These are phyloP conservation scores for Augiades crinisus DNA, from an alignment of 2,888 invertebrate species.

Conservation along the genomic window DNA sequence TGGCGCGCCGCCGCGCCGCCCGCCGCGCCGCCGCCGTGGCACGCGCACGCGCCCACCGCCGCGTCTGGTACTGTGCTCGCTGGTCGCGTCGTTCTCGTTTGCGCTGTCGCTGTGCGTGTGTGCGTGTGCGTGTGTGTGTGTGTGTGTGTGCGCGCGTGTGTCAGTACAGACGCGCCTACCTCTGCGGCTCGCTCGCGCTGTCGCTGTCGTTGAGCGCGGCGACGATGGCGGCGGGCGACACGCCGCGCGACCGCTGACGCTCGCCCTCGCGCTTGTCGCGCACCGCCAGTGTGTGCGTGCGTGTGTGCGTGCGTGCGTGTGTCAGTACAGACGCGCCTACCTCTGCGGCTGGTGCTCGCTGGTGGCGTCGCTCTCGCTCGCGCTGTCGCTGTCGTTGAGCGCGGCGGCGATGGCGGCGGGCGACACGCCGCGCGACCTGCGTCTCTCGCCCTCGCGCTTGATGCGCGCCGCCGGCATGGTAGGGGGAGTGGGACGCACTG, in stretches of 20 bases:
- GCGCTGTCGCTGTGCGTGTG: no score
- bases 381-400: slow-evolving; percentile 52
- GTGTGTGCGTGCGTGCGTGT: no score
- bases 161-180: no score
- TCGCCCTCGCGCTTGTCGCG: slow-evolving; percentile 43
- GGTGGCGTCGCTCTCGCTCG: slow-evolving; percentile 50
- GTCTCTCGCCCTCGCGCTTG: slow-evolving; percentile 45
- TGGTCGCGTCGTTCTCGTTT: neutral
- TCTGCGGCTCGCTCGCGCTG: slow-evolving; percentile 43
- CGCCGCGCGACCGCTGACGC: slow-evolving; percentile 45
- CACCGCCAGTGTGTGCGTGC: no score
- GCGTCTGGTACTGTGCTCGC: no score
- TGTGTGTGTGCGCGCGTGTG: no score
- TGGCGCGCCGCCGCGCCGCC: no score
- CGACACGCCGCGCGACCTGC: slow-evolving; percentile 52
- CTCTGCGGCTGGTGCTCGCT: slow-evolving; percentile 44
- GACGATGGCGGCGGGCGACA: slow-evolving; percentile 63
- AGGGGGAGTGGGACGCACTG: slow-evolving; percentile 59
- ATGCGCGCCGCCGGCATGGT: slow-evolving; percentile 49
- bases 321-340: no score
- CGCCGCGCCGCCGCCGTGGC: no score
- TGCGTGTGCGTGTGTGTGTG: no score
- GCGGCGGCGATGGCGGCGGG: slow-evolving; percentile 62
- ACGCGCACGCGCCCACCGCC: no score
- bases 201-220: slow-evolving; percentile 56